phyloP scores from a whole-genome alignment of 2,888 invertebrate species.

The Erebia aethiops region DNA sequence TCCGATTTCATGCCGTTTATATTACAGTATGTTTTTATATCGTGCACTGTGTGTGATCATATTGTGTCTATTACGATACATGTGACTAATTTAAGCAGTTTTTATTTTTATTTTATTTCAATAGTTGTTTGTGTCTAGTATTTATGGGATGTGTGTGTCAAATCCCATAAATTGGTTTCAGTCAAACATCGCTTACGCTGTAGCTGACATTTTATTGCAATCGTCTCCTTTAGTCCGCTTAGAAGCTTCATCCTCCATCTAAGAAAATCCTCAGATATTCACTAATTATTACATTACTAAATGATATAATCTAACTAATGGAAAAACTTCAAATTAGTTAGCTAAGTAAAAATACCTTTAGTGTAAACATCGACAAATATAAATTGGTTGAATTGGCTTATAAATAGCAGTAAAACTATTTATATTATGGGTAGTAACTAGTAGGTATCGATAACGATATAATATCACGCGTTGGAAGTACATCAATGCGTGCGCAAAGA shows the following conservation, averaged over 20 bases:
- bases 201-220: too few species aligned
- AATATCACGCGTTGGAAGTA: conserved; percentile 16
- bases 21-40: not conserved
- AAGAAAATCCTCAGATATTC: not conserved
- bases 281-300: not conserved
- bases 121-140: not conserved
- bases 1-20: conserved; percentile 7
- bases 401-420: too few species aligned
- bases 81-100: not conserved
- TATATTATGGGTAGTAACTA: too few species aligned
- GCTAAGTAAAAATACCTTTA: not conserved
- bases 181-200: too few species aligned
- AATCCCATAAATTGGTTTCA: too few species aligned
- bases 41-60: not conserved
- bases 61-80: not conserved
- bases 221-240: not conserved
- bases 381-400: too few species aligned
- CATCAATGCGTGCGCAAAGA: conserved; percentile 64
- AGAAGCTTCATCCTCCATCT: not conserved
- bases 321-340: too few species aligned
- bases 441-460: conserved; percentile 39
- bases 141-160: not conserved
- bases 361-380: not conserved
- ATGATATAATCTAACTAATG: too few species aligned
- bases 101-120: not conserved